Evolutionary conservation across 2,888 invertebrate genomes (phyloP), one percentile per base, ranked within the genome.

Genomic region (Exocentrus adspersus): DNA sequence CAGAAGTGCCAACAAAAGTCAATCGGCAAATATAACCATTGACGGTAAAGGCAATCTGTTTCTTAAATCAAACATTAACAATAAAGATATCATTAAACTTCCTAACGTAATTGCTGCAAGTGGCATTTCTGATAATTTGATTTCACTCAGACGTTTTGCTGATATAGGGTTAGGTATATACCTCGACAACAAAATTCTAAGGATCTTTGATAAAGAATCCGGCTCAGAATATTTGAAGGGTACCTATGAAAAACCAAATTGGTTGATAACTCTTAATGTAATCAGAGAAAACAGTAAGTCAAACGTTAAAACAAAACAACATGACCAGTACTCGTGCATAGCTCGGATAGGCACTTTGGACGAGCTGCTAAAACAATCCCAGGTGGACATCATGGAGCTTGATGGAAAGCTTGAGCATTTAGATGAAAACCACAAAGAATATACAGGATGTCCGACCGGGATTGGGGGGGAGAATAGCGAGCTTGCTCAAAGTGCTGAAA

Each of bases 1-100:
- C 28, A 46, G 16, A 57, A 57, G 57, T 57, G 57, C 57, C 14
- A 57, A 57, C 32, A 57, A 57, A 43, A 56, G 32, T 46, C 42
- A 57, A 45, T 24, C 45, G 21, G 46, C 57, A 10, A 28, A 57
- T 20, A 57, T 57, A 1, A 28, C 42, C 2, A 57, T 46, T 43
- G 46, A 57, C 46, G 48, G 45, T 28, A 45, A 45, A 16, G 46
- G 46, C 17, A 32, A 57, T 20, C 57, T 57, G 16, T 45, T 45
- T 45, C 45, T 57, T 24, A 24, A 45, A 17, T 57, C 46, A 46
- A 46, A 57, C 21, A 43, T 16, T 19, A 28, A 24, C 12, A 57
- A 57, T 17, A 41, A 41, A 41, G 41, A 41, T 41, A 1, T 12
- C 12, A 57, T 46, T 9, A 46, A 46, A 46, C 32, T 57, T 17